Percentiles rank a stretch among this genome's conserved stretches.
Conservation (phyloP, 1,140 invertebrate species). For the Anthonomus grandis region DNA sequence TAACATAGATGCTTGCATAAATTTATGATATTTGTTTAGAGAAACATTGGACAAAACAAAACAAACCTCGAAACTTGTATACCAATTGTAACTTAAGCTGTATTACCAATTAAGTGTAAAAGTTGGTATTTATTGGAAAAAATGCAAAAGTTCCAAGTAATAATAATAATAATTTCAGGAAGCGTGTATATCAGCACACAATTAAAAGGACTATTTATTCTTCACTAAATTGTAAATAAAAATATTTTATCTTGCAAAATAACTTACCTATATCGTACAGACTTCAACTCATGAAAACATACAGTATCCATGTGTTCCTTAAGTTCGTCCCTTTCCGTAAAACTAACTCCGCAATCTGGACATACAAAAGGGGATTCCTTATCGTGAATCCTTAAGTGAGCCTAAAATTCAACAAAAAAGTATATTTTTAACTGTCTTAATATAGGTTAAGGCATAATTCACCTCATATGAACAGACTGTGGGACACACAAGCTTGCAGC, state of each 20-base stretch:
- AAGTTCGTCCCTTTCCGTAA: slow-evolving; percentile 45
- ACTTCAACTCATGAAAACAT: slow-evolving; percentile 53
- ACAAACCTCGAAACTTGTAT: too few relatives aligned
- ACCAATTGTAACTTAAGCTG: too few relatives aligned
- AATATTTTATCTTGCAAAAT: not conserved
- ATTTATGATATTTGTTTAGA: too few relatives aligned
- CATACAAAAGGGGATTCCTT: slow-evolving; percentile 51
- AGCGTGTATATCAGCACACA: too few relatives aligned
- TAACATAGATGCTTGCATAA: too few relatives aligned
- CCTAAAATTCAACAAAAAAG: slow-evolving; percentile 30
- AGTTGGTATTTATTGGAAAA: too few relatives aligned
- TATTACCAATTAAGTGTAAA: too few relatives aligned
- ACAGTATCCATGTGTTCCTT: slow-evolving; percentile 52
- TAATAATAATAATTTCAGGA: too few relatives aligned
- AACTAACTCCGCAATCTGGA: slow-evolving; percentile 53
- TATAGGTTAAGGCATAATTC: not conserved
- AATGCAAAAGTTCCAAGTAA: too few relatives aligned
- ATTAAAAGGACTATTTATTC: too few relatives aligned
- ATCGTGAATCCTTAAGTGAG: slow-evolving; percentile 52
- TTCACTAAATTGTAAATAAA: not conserved
- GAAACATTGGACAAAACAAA: too few relatives aligned
- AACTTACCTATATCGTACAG: slow-evolving; percentile 37
- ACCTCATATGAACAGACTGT: slow-evolving; percentile 44
- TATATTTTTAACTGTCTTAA: not conserved
- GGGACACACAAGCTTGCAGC: slow-evolving; percentile 51